Evolutionary conservation across 1,140 invertebrate species (phyloP).

Genomic region (Tetranychus cinnabarinus): DNA sequence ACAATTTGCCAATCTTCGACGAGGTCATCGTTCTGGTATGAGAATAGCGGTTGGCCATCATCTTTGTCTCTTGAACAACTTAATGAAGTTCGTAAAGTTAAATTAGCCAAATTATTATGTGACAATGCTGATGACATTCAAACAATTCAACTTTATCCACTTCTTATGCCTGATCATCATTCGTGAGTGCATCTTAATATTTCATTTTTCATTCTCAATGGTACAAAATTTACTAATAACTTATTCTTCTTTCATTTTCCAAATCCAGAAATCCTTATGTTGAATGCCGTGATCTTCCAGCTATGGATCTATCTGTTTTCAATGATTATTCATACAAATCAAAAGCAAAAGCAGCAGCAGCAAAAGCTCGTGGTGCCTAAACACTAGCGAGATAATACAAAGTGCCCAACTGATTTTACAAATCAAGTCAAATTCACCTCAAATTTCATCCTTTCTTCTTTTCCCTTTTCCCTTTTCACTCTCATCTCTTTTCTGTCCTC

Average conservation of each 20-base stretch:
- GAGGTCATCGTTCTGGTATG: slow-evolving; percentile 21
- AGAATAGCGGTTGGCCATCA: slow-evolving; percentile 21
- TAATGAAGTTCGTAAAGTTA: slow-evolving; percentile 27
- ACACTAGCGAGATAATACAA: no score
- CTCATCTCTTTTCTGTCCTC: no score
- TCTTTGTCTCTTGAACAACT: slow-evolving; percentile 41
- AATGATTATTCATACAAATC: not conserved
- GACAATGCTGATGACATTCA: slow-evolving; percentile 33
- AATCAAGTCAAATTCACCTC: no score
- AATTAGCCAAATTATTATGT: slow-evolving; percentile 28
- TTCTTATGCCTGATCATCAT: slow-evolving; percentile 6
- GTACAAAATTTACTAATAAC: not conserved
- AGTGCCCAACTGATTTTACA: no score
- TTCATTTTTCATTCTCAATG: no score
- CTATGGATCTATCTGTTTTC: slow-evolving; percentile 2
- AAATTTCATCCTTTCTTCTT: no score
- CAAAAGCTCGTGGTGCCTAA: no score
- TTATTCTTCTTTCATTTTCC: not conserved
- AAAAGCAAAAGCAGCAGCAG: no score
- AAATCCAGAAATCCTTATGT: slow-evolving; percentile 5
- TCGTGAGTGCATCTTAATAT: not conserved
- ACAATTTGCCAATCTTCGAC: slow-evolving; percentile 18
- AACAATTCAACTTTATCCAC: slow-evolving; percentile 24
- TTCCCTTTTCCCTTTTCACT: no score
- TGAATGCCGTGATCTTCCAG: slow-evolving; percentile 1